Conservation (phyloP, 2,113 vertebrate genomes). For the Tetrax tetrax region DNA sequence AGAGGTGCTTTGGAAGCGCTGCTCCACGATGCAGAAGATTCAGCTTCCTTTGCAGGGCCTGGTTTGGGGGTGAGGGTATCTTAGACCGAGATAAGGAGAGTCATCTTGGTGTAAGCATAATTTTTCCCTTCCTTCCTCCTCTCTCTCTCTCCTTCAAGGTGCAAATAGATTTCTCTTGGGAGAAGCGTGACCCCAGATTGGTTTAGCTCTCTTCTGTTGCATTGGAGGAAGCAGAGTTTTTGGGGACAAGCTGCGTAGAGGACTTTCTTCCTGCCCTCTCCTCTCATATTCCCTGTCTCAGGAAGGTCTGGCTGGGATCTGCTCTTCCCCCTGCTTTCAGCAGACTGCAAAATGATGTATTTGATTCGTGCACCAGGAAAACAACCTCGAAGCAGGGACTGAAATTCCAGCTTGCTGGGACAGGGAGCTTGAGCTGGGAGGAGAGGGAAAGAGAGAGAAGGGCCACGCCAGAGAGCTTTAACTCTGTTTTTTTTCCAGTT, state of each 20-base stretch:
- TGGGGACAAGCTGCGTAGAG: not conserved
- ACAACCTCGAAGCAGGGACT: not conserved
- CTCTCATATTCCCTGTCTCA: not conserved
- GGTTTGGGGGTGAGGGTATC: not conserved
- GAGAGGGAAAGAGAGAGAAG: not conserved
- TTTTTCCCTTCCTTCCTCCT: not conserved
- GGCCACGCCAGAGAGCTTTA: not conserved
- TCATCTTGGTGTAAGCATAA: rapidly evolving
- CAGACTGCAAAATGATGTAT: not conserved
- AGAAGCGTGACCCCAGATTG: not conserved
- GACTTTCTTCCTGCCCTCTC: not conserved
- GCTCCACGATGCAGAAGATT: not conserved
- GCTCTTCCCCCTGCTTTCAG: not conserved
- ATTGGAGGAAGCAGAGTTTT: not conserved
- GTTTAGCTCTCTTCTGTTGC: not conserved
- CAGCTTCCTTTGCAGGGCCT: not conserved
- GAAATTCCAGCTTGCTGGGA: not conserved
- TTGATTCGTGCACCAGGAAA: not conserved
- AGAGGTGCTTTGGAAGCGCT: not conserved
- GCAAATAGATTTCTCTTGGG: not conserved
- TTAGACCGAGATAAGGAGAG: not conserved
- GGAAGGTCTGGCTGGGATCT: not conserved
- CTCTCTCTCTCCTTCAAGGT: not conserved
- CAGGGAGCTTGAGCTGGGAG: not conserved
- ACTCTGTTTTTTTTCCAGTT: not conserved